Percentiles rank a stretch among this genome's conserved stretches.
Evolutionary conservation across 2,888 invertebrate genomes (phyloP).

Genomic region (Choreutis nemorana): DNA sequence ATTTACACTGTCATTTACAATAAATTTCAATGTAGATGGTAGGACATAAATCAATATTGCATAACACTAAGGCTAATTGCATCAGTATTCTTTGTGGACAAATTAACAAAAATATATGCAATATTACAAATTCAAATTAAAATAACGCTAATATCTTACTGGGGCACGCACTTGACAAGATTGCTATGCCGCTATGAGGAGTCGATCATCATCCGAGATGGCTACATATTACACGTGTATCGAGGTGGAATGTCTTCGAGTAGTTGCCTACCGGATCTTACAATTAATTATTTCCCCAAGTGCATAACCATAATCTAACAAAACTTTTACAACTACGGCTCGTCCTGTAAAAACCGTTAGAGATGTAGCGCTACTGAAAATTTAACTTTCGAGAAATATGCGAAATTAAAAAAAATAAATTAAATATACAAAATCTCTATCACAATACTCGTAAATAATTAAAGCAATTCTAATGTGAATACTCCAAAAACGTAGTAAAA

Average conservation of each 20-base stretch:
- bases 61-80: slow-evolving; percentile 67
- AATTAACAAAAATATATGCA: slow-evolving; percentile 65
- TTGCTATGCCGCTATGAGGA: slow-evolving; percentile 10
- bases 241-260: slow-evolving; percentile 47
- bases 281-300: slow-evolving; percentile 39
- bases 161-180: slow-evolving; percentile 49
- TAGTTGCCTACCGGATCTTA: slow-evolving; percentile 11
- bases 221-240: slow-evolving; percentile 16
- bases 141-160: slow-evolving; percentile 66
- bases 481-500: slow-evolving; percentile 60
- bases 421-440: slow-evolving; percentile 68
- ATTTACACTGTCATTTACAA: slow-evolving; percentile 68
- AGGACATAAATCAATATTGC: slow-evolving; percentile 66
- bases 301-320: slow-evolving; percentile 58
- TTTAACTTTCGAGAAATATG: slow-evolving; percentile 48
- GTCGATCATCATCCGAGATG: slow-evolving; percentile 3
- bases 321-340: slow-evolving; percentile 50
- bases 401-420: slow-evolving; percentile 65
- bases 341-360: slow-evolving; percentile 46
- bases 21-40: slow-evolving; percentile 66
- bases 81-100: slow-evolving; percentile 64
- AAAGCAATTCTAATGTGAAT: slow-evolving; percentile 66
- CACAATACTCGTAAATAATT: slow-evolving; percentile 68
- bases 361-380: slow-evolving; percentile 58
- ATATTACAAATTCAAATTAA: slow-evolving; percentile 63